Conservation (phyloP, 2,113 vertebrate species). For the Prunella himalayana region DNA sequence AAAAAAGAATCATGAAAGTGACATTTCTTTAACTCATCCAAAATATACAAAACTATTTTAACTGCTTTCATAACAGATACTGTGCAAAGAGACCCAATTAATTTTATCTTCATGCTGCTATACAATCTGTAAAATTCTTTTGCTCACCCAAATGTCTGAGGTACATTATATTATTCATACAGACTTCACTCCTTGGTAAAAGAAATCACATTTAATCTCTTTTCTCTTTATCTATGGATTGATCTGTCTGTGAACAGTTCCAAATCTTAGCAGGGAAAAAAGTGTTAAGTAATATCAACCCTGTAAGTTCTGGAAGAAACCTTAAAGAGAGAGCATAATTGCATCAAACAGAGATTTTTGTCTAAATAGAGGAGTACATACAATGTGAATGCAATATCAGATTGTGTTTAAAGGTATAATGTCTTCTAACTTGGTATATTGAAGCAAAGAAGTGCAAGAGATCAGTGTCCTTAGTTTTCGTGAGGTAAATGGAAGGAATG, state of each 20-base stretch:
- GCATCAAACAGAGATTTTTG: not conserved
- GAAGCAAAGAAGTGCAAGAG: not conserved
- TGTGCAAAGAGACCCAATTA: conserved; percentile 44
- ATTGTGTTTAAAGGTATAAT: not conserved
- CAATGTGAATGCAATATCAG: not conserved
- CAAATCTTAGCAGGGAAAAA: not conserved
- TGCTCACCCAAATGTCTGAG: conserved; percentile 38
- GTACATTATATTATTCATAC: conserved; percentile 3
- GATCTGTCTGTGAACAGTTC: conserved; percentile 17
- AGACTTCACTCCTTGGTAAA: conserved; percentile 3
- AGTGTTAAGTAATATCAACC: not conserved
- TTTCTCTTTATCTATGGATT: not conserved
- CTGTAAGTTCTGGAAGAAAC: not conserved
- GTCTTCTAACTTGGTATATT: not conserved
- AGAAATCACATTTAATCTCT: conserved; percentile 39
- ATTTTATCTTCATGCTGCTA: conserved; percentile 54
- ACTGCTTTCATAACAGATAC: conserved; percentile 35
- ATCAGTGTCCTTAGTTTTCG: not conserved
- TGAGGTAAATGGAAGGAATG: not conserved
- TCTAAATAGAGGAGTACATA: not conserved
- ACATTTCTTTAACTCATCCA: conserved; percentile 32
- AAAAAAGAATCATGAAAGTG: conserved; percentile 5
- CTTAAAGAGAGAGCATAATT: not conserved
- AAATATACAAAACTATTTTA: conserved; percentile 60
- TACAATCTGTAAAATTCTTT: conserved; percentile 40